Percentiles rank a stretch among this genome's conserved stretches.
phyloP scores from a whole-genome alignment of 2,888 invertebrate genomes.

The Zhuqinia jingwanae region DNA sequence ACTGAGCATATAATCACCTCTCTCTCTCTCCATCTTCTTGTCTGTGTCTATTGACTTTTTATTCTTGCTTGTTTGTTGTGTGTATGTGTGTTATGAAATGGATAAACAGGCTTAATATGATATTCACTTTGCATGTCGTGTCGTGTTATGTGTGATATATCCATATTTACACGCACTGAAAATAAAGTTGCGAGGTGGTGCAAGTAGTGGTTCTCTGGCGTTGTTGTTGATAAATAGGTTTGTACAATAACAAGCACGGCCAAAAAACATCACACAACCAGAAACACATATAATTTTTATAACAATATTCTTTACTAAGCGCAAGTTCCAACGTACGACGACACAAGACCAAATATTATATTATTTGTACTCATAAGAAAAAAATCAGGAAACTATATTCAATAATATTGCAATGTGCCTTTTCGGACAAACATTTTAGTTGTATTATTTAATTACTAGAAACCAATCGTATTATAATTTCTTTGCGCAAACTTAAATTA shows the following conservation, averaged over 20 bases:
- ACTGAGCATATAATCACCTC: slow-evolving; percentile 10
- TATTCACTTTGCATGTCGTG: slow-evolving; percentile 10
- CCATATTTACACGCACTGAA: background rate
- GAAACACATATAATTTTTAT: too few relatives aligned
- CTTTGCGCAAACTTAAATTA: too few relatives aligned
- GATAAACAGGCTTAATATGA: slow-evolving; percentile 30
- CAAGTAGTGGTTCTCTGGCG: slow-evolving; percentile 44
- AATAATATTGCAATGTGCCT: too few relatives aligned
- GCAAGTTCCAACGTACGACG: background rate
- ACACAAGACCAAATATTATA: too few relatives aligned
- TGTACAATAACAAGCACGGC: slow-evolving; percentile 18
- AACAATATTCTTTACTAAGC: too few relatives aligned
- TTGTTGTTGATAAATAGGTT: slow-evolving; percentile 63
- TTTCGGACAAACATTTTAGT: too few relatives aligned
- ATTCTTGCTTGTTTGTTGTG: background rate
- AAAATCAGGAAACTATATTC: too few relatives aligned
- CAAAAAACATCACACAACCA: background rate
- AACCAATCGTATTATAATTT: too few relatives aligned
- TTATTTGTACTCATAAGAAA: too few relatives aligned
- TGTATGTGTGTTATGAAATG: background rate
- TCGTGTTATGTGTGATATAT: background rate
- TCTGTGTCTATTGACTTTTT: background rate
- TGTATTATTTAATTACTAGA: too few relatives aligned
- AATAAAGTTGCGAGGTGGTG: slow-evolving; percentile 7
- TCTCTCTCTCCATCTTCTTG: background rate